phyloP scores from a whole-genome alignment of 2,888 invertebrate genomes.

The Clistopyga incitator region DNA sequence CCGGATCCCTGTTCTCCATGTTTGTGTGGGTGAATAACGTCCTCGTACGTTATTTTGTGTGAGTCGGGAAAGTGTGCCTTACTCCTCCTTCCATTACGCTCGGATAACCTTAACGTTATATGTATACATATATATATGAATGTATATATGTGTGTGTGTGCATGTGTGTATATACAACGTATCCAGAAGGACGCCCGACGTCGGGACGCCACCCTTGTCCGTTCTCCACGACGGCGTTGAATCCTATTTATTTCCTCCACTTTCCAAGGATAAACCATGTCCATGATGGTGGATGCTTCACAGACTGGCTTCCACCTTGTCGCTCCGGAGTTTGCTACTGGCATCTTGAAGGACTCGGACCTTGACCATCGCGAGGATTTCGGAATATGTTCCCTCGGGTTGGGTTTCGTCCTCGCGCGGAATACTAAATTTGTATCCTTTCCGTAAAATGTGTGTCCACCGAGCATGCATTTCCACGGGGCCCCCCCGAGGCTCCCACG shows the following conservation, averaged over 20 bases:
- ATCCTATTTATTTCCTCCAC: conserved; percentile 72
- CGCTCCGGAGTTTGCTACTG: neutral
- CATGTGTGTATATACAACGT: neutral
- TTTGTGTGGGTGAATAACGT: conserved; percentile 23
- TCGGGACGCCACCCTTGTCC: conserved; percentile 37
- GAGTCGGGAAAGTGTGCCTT: neutral
- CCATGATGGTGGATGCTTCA: conserved; percentile 34
- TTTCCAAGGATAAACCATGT: conserved; percentile 72
- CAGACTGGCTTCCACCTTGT: neutral
- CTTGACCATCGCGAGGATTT: conserved; percentile 72
- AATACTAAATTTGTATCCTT: conserved; percentile 41
- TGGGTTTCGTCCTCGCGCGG: conserved; percentile 3
- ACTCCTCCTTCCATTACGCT: conserved; percentile 39
- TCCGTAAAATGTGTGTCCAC: neutral
- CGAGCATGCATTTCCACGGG: neutral
- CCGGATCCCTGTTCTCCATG: conserved; percentile 19
- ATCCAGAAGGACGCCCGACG: conserved; percentile 59
- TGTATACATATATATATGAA: no score
- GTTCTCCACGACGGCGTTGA: conserved; percentile 62
- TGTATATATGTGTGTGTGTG: no score
- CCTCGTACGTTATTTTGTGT: neutral
- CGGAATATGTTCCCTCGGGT: conserved; percentile 62
- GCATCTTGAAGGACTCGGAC: conserved; percentile 58
- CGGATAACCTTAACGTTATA: conserved; percentile 37
- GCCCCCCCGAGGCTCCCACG: neutral